Percentiles rank a stretch among this genome's conserved stretches.
Evolutionary conservation across 2,797 vertebrate genomes (phyloP).

Genomic region (Mallotus villosus): DNA sequence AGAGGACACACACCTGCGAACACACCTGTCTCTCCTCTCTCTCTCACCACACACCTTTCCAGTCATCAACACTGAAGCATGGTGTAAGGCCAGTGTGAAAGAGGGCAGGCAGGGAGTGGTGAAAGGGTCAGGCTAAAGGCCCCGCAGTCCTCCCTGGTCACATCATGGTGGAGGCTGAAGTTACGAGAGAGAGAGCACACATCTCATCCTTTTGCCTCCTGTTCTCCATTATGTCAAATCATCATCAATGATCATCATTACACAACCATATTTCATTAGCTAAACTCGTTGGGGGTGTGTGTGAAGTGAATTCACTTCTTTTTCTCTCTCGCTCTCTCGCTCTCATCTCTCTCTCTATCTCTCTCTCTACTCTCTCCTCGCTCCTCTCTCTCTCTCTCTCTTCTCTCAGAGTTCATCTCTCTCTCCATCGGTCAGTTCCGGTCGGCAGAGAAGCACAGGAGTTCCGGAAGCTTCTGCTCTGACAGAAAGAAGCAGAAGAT

Average conservation of each 20-base stretch:
- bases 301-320: not conserved
- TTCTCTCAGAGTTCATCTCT: slow-evolving; percentile 87
- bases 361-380: no score
- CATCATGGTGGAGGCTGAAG: slow-evolving; percentile 38
- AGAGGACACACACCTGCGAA: slow-evolving; percentile 13
- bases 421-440: slow-evolving; percentile 93
- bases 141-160: slow-evolving; percentile 50
- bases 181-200: slow-evolving; percentile 29
- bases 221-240: no score
- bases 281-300: no score
- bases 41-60: slow-evolving; percentile 40
- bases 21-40: slow-evolving; percentile 17
- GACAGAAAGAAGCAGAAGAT: slow-evolving; percentile 96
- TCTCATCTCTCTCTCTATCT: no score
- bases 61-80: slow-evolving; percentile 75
- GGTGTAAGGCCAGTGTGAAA: slow-evolving; percentile 71
- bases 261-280: no score
- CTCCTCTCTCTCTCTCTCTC: not conserved
- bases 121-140: slow-evolving; percentile 76
- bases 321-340: not conserved
- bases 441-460: slow-evolving; percentile 89
- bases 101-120: slow-evolving; percentile 74
- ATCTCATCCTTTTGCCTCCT: not conserved
- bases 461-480: slow-evolving; percentile 87
- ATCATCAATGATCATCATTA: no score